Evolutionary conservation across 2,113 vertebrate genomes (phyloP).

Genomic region (Todiramphus saurophagus): DNA sequence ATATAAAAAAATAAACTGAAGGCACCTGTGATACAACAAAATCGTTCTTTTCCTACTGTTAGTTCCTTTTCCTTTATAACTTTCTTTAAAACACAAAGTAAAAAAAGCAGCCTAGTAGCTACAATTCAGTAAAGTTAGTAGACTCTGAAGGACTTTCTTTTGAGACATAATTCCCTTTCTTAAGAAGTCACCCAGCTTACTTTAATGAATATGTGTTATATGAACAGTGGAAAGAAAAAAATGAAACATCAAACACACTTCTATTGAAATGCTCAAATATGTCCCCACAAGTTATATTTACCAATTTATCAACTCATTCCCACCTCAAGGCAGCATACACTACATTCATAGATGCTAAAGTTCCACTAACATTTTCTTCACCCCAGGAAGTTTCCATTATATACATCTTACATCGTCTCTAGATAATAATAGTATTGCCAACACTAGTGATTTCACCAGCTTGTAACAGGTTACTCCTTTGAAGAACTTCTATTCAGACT

Average conservation of each 20-base stretch:
- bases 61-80: background rate
- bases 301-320: background rate
- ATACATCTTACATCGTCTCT: background rate
- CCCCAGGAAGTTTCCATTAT: background rate
- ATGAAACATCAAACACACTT: background rate
- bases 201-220: background rate
- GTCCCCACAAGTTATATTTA: background rate
- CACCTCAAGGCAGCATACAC: background rate
- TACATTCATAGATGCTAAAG: background rate
- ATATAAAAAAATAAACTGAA: background rate
- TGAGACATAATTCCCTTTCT: background rate
- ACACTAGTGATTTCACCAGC: background rate
- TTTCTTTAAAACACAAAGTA: background rate
- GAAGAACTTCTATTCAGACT: conserved; percentile 19
- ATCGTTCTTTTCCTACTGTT: background rate
- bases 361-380: background rate
- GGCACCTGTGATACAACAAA: background rate
- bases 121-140: background rate
- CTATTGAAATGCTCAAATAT: background rate
- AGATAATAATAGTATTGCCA: background rate
- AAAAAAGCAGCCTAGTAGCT: background rate
- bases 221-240: background rate
- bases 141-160: background rate
- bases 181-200: background rate
- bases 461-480: conserved; percentile 31